Percentiles rank a stretch among this genome's conserved stretches.
phyloP scores from a whole-genome alignment of 2,888 invertebrate genomes.

The Noctua fimbriata region DNA sequence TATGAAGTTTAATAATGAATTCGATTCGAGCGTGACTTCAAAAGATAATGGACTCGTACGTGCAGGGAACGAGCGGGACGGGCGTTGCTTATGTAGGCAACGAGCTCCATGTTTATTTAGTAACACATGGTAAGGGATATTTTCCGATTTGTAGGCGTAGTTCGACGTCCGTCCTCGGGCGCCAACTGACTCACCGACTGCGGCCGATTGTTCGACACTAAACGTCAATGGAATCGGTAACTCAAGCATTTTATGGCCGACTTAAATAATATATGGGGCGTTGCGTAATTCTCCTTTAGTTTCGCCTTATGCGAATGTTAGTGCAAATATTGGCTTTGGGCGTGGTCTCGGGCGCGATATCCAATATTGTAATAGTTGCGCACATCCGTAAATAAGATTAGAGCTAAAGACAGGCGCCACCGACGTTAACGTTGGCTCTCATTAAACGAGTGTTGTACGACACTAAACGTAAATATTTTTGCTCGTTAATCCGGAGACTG shows the following conservation, averaged over 20 bases:
- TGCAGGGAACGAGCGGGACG: slow-evolving; percentile 54
- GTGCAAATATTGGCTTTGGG: slow-evolving; percentile 77
- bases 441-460: slow-evolving; percentile 71
- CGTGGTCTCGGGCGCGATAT: slow-evolving; percentile 61
- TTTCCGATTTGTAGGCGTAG: slow-evolving; percentile 84
- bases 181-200: slow-evolving; percentile 86
- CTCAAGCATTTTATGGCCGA: slow-evolving; percentile 87
- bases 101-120: slow-evolving; percentile 74
- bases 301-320: slow-evolving; percentile 79
- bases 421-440: slow-evolving; percentile 67
- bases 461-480: slow-evolving; percentile 84
- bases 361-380: slow-evolving; percentile 58
- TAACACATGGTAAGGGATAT: slow-evolving; percentile 80
- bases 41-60: slow-evolving; percentile 71
- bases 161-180: slow-evolving; percentile 82
- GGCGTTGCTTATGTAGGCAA: slow-evolving; percentile 68
- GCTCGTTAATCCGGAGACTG: slow-evolving; percentile 82
- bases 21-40: slow-evolving; percentile 74
- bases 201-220: slow-evolving; percentile 86
- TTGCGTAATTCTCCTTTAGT: slow-evolving; percentile 84
- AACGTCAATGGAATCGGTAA: slow-evolving; percentile 88
- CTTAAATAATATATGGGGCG: slow-evolving; percentile 88
- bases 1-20: slow-evolving; percentile 75
- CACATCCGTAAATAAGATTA: slow-evolving; percentile 58
- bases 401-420: slow-evolving; percentile 57